Percentiles rank a stretch among this genome's conserved stretches.
Conservation (phyloP, 2,113 vertebrate species). For the Eulacestoma nigropectus region DNA sequence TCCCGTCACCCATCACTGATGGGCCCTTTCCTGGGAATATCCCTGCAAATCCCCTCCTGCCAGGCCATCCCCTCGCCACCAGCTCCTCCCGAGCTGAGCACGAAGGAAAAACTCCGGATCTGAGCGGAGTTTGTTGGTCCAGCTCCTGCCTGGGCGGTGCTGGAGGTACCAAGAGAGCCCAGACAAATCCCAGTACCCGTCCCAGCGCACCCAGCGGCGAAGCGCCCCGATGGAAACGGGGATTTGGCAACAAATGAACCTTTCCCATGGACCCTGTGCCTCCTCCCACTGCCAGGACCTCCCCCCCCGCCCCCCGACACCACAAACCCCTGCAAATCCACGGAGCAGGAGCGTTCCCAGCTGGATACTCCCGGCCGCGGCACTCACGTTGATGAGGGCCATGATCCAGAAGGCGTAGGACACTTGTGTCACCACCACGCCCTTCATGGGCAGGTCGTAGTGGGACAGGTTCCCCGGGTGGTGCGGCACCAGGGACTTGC, state of each 20-base stretch:
- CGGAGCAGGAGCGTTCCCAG: accelerated
- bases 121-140: accelerated
- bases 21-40: background rate
- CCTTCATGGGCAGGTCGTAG: conserved; percentile 70
- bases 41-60: background rate
- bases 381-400: conserved; percentile 92
- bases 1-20: accelerated
- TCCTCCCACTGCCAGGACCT: accelerated
- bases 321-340: accelerated
- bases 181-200: accelerated
- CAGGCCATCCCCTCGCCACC: accelerated
- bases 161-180: background rate
- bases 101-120: accelerated
- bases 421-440: conserved; percentile 74
- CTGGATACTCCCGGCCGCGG: accelerated
- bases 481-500: conserved; percentile 70
- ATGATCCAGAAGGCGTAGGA: conserved; percentile 98
- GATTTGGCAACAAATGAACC: accelerated
- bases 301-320: too few species aligned
- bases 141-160: background rate
- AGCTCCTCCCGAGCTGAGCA: background rate
- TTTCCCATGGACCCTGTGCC: accelerated
- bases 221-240: accelerated
- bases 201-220: accelerated
- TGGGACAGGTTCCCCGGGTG: conserved; percentile 72